A percentile compares a stretch with the other conserved stretches of the same genome.
These are phyloP conservation scores for Apoderus coryli DNA, from an alignment of 2,888 invertebrate species.

Conservation along the genomic window DNA sequence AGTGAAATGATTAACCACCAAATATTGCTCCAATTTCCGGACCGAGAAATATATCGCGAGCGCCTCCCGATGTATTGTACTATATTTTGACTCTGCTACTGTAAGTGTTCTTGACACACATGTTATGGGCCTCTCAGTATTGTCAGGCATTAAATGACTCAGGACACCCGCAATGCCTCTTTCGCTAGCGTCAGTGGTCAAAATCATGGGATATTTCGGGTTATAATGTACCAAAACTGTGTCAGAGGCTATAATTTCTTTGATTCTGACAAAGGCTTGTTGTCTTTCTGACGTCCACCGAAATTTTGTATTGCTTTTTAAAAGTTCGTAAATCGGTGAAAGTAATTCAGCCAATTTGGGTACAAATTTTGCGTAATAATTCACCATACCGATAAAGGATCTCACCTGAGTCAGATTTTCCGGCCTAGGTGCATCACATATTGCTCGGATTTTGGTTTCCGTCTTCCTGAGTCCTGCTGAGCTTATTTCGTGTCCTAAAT, in stretches of 20 bases:
- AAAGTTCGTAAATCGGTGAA: conserved; percentile 12
- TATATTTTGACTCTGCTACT: conserved; percentile 24
- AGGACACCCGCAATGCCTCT: conserved; percentile 10
- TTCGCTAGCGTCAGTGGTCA: conserved; percentile 10
- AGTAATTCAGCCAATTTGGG: no score
- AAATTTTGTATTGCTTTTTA: conserved; percentile 11
- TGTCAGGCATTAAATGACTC: no score
- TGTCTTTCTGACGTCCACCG: conserved; percentile 11
- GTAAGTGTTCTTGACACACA: no score
- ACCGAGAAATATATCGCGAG: no score
- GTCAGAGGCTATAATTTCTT: conserved; percentile 8
- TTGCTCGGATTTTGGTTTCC: conserved; percentile 13
- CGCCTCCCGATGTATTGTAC: conserved; percentile 18
- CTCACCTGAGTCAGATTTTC: conserved; percentile 11
- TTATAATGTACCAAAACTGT: conserved; percentile 12
- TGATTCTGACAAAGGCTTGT: conserved; percentile 10
- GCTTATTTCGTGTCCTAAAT: no score
- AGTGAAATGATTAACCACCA: conserved; percentile 6
- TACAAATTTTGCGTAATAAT: conserved; percentile 12
- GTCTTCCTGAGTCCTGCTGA: conserved; percentile 12
- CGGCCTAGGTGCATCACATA: conserved; percentile 12
- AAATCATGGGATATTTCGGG: conserved; percentile 9
- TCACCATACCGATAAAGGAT: conserved; percentile 12
- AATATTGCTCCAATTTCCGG: no score
- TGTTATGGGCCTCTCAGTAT: no score